Conservation (phyloP, 2,888 invertebrate genomes). For the Ditula angustiorana region DNA sequence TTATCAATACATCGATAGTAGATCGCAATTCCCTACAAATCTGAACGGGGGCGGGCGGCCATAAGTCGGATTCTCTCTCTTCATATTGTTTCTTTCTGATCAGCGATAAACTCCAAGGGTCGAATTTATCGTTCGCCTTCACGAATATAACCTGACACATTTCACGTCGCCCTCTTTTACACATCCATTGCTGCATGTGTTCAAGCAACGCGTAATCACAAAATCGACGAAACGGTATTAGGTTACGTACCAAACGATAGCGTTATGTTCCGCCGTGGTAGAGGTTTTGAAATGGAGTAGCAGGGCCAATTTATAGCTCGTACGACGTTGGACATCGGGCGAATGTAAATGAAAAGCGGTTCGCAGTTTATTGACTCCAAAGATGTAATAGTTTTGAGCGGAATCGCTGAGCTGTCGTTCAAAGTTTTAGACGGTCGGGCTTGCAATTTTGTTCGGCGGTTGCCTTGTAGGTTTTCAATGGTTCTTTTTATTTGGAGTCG, state of each 20-base stretch:
- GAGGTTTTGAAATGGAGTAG: constrained; percentile 51
- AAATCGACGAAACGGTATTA: constrained; percentile 42
- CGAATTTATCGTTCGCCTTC: constrained; percentile 56
- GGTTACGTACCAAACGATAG: constrained; percentile 24
- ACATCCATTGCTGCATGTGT: constrained; percentile 37
- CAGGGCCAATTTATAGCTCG: constrained; percentile 62
- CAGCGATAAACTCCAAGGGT: constrained; percentile 63
- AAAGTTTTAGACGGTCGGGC: constrained; percentile 24
- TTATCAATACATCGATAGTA: constrained; percentile 49
- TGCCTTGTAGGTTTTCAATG: not conserved
- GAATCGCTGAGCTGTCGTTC: constrained; percentile 37
- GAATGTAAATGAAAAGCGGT: constrained; percentile 64
- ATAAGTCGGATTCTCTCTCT: constrained; percentile 57
- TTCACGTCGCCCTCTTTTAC: not conserved
- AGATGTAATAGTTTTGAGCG: constrained; percentile 53
- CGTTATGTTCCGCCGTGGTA: constrained; percentile 39
- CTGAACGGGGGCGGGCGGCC: constrained; percentile 52
- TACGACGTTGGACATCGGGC: constrained; percentile 56
- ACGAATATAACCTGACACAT: constrained; percentile 38
- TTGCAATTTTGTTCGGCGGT: constrained; percentile 19
- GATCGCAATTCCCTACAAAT: constrained; percentile 55
- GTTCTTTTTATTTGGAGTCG: constrained; percentile 15
- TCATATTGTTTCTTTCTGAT: constrained; percentile 68
- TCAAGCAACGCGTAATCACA: not conserved
- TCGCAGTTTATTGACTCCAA: constrained; percentile 61